Evolutionary conservation across 2,113 vertebrate genomes (phyloP).

Genomic region (Aspiorhynchus laticeps): DNA sequence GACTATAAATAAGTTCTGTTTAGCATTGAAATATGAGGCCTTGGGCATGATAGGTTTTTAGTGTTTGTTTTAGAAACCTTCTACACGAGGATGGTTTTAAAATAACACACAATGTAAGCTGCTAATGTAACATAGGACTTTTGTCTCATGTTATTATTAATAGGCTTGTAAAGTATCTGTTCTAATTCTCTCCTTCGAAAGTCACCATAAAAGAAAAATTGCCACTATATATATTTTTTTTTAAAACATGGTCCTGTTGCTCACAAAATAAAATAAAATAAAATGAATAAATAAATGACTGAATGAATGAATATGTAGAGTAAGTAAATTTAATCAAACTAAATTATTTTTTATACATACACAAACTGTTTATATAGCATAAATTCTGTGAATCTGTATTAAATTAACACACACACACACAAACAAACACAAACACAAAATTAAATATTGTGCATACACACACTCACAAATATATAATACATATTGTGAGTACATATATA

Average conservation of each 20-base stretch:
- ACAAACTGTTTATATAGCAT: no score
- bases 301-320: no score
- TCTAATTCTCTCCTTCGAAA: background rate
- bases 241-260: background rate
- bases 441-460: no score
- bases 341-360: no score
- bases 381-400: no score
- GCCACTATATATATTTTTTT: background rate
- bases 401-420: no score
- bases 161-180: background rate
- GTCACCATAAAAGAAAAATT: background rate
- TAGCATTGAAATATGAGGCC: constrained; percentile 51
- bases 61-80: constrained; percentile 29
- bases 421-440: no score
- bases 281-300: no score
- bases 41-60: constrained; percentile 17
- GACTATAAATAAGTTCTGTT: constrained; percentile 62
- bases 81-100: constrained; percentile 32
- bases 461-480: no score
- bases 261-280: no score
- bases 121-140: background rate
- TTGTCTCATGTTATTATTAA: background rate
- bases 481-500: no score
- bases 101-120: constrained; percentile 28
- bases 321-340: no score